A percentile compares a stretch with the other conserved stretches of the same genome.
Evolutionary conservation across 2,113 vertebrate species (phyloP).

Genomic region (Istiophorus platypterus): DNA sequence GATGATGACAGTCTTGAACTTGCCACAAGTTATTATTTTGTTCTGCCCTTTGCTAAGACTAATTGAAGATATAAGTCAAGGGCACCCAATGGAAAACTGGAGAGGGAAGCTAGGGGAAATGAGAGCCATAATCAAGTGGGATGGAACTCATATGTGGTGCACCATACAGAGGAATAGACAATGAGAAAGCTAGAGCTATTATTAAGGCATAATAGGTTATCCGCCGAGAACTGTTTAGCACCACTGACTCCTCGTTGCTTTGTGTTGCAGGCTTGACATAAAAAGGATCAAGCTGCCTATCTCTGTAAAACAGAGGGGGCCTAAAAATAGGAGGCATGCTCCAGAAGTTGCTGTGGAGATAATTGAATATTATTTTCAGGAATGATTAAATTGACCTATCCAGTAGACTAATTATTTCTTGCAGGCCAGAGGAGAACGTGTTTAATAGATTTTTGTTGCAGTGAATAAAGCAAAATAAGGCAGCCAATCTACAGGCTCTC

Average conservation of each 20-base stretch:
- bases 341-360: slow-evolving; percentile 82
- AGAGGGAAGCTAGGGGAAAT: slow-evolving; percentile 27
- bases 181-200: slow-evolving; percentile 69
- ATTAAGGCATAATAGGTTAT: slow-evolving; percentile 78
- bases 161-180: slow-evolving; percentile 55
- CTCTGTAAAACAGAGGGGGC: slow-evolving; percentile 74
- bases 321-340: slow-evolving; percentile 83
- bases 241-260: slow-evolving; percentile 64
- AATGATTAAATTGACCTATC: slow-evolving; percentile 87
- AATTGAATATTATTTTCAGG: slow-evolving; percentile 89
- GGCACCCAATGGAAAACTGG: slow-evolving; percentile 55
- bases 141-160: slow-evolving; percentile 57
- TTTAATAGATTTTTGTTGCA: slow-evolving; percentile 82
- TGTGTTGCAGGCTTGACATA: slow-evolving; percentile 74
- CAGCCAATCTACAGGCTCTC: slow-evolving; percentile 58
- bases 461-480: slow-evolving; percentile 77
- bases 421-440: slow-evolving; percentile 75
- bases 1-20: slow-evolving; percentile 48
- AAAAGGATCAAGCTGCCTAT: slow-evolving; percentile 78
- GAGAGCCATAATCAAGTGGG: slow-evolving; percentile 58
- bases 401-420: slow-evolving; percentile 85
- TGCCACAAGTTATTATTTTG: slow-evolving; percentile 57
- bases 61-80: slow-evolving; percentile 76
- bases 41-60: slow-evolving; percentile 62
- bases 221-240: slow-evolving; percentile 64